Evolutionary conservation across 2,888 invertebrate species (phyloP), one percentile per base, ranked within the genome.

Genomic region (Drosophila ustulata): DNA sequence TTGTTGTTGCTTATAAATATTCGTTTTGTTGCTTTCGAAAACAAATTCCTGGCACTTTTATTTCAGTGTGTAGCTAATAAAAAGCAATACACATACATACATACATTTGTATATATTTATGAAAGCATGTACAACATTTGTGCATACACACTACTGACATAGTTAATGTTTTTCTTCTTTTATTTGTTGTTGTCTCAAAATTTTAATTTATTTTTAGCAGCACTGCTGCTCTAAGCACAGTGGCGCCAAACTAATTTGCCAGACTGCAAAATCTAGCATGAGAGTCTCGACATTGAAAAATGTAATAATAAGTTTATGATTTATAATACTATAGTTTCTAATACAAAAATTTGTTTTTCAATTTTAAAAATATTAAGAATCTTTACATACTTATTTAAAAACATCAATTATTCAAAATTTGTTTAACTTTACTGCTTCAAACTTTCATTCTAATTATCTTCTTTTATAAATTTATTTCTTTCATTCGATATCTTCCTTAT

Each of bases 141-240:
- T 82, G 82, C 82, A 82, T 82, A 88, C 82, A 88, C 82, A 88
- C 82, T 85, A 82, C 85, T 82, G 82, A 82, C 82, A 82, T 88
- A 88, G 66, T 79, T 88, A 64, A 62, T 67, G 58, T 53, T 66
- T 74, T 61, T 64, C 18, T 49, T 66, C 64, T 47, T 58, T 41
- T 53, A 51, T 58, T 43, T 63, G 49, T 51, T 52, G 45, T 47
- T 18, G 66, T 50, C 4, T 32, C 1, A n/a, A 50, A 43, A 55
- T 43, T 49, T 37, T 28, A 37, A 53, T 61, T 66, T 71, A 73
- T 73, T 56, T 71, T 52, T 73, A 71, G 65, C 39, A 6, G 34
- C 23, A 55, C 4, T 41, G 32, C 32, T 49, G 47, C 57, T 53
- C 18, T 18, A 18, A 41, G 52, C 57, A 73, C 74, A 75, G 64